Evolutionary conservation across 2,888 invertebrate species (phyloP), one percentile per base, ranked within the genome.

Genomic region (Kryphioiulus occultus): DNA sequence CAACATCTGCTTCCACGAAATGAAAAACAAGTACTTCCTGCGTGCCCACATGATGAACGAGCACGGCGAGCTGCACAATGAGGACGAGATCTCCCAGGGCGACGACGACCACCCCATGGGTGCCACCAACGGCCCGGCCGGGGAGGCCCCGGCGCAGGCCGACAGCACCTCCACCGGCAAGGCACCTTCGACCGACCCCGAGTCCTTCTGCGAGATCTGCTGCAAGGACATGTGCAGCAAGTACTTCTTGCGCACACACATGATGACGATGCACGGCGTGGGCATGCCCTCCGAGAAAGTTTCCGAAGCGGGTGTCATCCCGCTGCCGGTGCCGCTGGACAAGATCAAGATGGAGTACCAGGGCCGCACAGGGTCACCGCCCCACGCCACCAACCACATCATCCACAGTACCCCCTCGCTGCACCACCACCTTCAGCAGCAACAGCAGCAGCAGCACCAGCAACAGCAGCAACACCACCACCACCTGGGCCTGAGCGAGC

Each of bases 11-110:
- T 94, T 94, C 53, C 94, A 94, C 89, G 95, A 95, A 89, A 94
- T 95, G 91, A 95, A 95, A 89, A 94, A 95, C 90, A 94, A 95
- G 89, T 95, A 95, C 90, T 94, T 94, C 88, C 92, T 96, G 53
- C 94, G 94, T 89, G 94, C 94, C 22, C 95, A 95, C 91, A 94
- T 95, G 93, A 93, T 94, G 91, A 94, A 94, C 84, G 95, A 95
- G 89, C 95, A 95, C 90, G 95, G 94, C 53, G 91, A 94, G 88
- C 90, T 93, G 26, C 90, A 92, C 39, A 93, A 93, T 83, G 93
- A 93, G 87, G 93, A 93, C 87, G 42, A 88, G 86, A 85, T 84
- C n/a, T 35, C 84, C 2, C 84, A 42, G 39, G 84, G 84, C 22
- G 84, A 19, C 0, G 84, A 42, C 10, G 42, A 84, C 42, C 84